These are phyloP conservation scores for Syndactyla subalaris DNA, from an alignment of 2,797 vertebrate species.

Conservation along the genomic window DNA sequence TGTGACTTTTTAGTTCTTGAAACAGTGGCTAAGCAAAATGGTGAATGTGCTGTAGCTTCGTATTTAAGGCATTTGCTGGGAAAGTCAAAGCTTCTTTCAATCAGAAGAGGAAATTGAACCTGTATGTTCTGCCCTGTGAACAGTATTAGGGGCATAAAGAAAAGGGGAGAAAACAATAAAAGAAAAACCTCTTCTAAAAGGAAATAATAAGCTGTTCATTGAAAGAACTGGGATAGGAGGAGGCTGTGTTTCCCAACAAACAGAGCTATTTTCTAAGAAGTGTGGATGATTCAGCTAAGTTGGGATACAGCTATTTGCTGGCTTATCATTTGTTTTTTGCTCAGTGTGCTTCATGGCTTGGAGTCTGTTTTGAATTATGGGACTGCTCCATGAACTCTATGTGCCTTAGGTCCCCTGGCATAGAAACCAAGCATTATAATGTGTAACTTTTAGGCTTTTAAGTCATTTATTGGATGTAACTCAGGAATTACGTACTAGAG, in stretches of 20 bases:
- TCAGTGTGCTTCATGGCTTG: background rate
- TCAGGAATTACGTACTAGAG: background rate
- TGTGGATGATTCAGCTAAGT: background rate
- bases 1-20: background rate
- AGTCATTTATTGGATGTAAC: background rate
- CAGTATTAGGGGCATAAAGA: background rate
- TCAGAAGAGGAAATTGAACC: background rate
- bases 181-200: background rate
- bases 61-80: background rate
- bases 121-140: background rate
- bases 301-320: background rate
- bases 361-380: background rate
- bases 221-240: background rate
- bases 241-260: background rate
- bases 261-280: background rate
- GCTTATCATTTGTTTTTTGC: background rate
- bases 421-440: background rate
- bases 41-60: background rate
- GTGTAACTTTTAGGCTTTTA: background rate
- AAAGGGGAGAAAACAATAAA: background rate
- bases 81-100: background rate
- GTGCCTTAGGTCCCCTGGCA: background rate
- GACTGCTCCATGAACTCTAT: background rate
- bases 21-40: background rate
- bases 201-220: background rate